Evolutionary conservation across 2,797 vertebrate species (phyloP).

Genomic region (Brachyalestes nurse): DNA sequence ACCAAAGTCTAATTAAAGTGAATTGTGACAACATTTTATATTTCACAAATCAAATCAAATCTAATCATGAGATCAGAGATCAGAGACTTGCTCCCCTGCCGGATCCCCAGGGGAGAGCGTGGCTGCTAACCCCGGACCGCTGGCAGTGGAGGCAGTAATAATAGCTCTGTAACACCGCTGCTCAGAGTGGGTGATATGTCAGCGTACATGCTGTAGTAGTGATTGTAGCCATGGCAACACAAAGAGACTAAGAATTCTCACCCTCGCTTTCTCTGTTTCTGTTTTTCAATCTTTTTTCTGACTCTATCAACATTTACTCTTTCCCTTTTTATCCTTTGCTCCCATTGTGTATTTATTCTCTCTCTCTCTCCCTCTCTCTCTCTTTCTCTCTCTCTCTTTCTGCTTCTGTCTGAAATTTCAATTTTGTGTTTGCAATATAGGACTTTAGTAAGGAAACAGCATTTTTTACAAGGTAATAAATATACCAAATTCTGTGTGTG

Average conservation of each 20-base stretch:
- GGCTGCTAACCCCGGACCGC: not conserved
- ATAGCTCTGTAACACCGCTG: constrained; percentile 30
- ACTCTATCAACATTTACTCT: constrained; percentile 3
- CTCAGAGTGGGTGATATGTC: constrained; percentile 16
- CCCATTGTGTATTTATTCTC: not conserved
- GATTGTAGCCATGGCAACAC: constrained; percentile 52
- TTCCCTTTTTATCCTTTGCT: not conserved
- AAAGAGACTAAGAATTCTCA: constrained; percentile 1
- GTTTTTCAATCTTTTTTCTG: constrained; percentile 3
- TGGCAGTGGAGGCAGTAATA: constrained; percentile 28
- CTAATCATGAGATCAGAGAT: not conserved
- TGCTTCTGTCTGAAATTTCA: constrained; percentile 39
- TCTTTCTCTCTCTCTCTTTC: constrained; percentile 41
- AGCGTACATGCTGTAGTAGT: constrained; percentile 35
- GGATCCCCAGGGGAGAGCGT: not conserved
- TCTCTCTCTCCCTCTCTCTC: constrained; percentile 38
- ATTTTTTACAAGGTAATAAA: not conserved
- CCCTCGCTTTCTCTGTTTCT: constrained; percentile 15
- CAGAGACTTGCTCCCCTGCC: not conserved
- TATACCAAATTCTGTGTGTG: constrained; percentile 4
- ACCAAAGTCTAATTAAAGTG: too few relatives aligned
- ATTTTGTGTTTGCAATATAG: not conserved
- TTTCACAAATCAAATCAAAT: not conserved
- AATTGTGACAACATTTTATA: too few relatives aligned
- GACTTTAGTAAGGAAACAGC: too few relatives aligned